A percentile compares a stretch with the other conserved stretches of the same genome.
Conservation (phyloP, 2,888 invertebrate genomes). For the Choreutis nemorana region DNA sequence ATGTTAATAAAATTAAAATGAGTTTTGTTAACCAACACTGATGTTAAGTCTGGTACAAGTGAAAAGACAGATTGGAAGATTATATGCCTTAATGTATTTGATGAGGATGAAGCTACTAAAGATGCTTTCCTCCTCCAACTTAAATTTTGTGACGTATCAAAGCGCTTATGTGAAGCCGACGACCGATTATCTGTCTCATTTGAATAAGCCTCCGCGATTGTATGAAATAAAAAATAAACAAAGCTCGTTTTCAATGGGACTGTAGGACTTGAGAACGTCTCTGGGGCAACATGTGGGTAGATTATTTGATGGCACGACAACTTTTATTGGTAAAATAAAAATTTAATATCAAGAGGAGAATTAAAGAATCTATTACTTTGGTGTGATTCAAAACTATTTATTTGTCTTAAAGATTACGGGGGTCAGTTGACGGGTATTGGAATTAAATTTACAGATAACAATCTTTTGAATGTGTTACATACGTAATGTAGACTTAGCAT, state of each 20-base stretch:
- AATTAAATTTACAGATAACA: slow-evolving; percentile 15
- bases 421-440: slow-evolving; percentile 14
- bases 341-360: slow-evolving; percentile 10
- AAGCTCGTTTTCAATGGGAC: neutral
- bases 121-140: no score
- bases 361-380: slow-evolving; percentile 11
- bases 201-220: slow-evolving; percentile 39
- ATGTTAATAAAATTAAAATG: slow-evolving; percentile 36
- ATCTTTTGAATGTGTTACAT: slow-evolving; percentile 15
- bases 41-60: slow-evolving; percentile 3
- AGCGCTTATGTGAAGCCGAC: slow-evolving; percentile 29
- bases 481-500: slow-evolving; percentile 17
- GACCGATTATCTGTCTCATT: slow-evolving; percentile 37
- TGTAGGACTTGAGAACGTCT: neutral
- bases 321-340: slow-evolving; percentile 13
- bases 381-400: slow-evolving; percentile 11
- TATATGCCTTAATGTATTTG: no score
- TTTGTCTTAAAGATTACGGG: slow-evolving; percentile 16
- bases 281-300: neutral
- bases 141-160: no score
- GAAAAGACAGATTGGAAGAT: no score
- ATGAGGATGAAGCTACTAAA: no score
- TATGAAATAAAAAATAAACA: slow-evolving; percentile 21
- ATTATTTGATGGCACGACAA: no score
- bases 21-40: slow-evolving; percentile 22